Evolutionary conservation across 2,888 invertebrate genomes (phyloP).

Genomic region (Eupithecia tripunctaria): DNA sequence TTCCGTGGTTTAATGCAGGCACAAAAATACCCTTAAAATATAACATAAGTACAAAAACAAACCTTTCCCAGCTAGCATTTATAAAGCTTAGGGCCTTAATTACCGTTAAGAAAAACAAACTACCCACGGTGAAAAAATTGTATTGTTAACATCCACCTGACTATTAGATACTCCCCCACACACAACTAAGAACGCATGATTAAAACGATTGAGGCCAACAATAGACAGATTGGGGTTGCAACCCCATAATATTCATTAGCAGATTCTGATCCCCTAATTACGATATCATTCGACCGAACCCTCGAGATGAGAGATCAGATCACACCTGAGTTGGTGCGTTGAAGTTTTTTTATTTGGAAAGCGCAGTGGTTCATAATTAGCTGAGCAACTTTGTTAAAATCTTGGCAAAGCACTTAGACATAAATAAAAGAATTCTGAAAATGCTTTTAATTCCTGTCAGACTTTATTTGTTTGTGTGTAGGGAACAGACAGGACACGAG

Average conservation of each 20-base stretch:
- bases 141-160: constrained; percentile 17
- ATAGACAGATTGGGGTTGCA: constrained; percentile 66
- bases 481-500: too few relatives aligned
- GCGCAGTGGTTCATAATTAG: constrained; percentile 10
- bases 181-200: constrained; percentile 46
- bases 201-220: constrained; percentile 72
- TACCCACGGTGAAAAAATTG: background rate
- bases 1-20: too few relatives aligned
- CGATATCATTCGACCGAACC: constrained; percentile 58
- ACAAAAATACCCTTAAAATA: too few relatives aligned
- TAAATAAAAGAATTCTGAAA: background rate
- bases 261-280: constrained; percentile 74
- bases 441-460: background rate
- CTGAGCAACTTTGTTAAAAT: constrained; percentile 3
- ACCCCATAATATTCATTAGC: constrained; percentile 80
- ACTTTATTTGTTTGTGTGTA: too few relatives aligned
- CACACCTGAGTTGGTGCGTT: constrained; percentile 75
- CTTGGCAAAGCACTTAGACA: background rate
- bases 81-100: background rate
- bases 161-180: constrained; percentile 14
- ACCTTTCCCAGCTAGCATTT: background rate
- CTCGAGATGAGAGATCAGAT: constrained; percentile 66
- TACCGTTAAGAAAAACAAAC: background rate
- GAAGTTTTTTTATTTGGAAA: constrained; percentile 69
- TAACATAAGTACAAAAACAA: too few relatives aligned